phyloP scores from a whole-genome alignment of 2,888 invertebrate genomes.

The Cerastis leucographa region DNA sequence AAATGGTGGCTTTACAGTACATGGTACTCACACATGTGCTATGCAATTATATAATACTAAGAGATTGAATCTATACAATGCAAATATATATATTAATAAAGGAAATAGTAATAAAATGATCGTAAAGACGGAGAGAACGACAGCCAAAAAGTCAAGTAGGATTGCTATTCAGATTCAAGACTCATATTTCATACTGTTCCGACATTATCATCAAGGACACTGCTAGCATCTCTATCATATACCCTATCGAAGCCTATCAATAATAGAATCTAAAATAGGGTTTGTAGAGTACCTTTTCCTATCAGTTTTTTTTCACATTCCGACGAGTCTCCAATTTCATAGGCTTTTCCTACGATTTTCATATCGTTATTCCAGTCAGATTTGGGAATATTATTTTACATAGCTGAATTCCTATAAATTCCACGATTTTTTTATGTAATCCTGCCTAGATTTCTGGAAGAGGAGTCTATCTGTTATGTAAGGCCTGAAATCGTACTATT shows the following conservation, averaged over 20 bases:
- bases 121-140: too few relatives aligned
- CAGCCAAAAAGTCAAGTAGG: too few relatives aligned
- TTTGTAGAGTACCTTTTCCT: constrained; percentile 12
- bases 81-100: too few relatives aligned
- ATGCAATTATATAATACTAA: too few relatives aligned
- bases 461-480: constrained; percentile 32
- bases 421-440: constrained; percentile 34
- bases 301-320: constrained; percentile 4
- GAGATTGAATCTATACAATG: too few relatives aligned
- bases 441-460: constrained; percentile 7
- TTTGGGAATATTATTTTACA: constrained; percentile 41
- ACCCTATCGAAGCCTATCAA: constrained; percentile 5
- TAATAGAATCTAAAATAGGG: constrained; percentile 43
- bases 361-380: constrained; percentile 27
- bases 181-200: background rate
- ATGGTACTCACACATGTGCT: too few relatives aligned
- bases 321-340: constrained; percentile 15
- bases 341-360: constrained; percentile 12
- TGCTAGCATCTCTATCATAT: background rate
- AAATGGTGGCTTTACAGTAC: too few relatives aligned
- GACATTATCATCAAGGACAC: background rate
- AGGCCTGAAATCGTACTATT: constrained; percentile 23
- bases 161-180: background rate
- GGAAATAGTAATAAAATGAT: too few relatives aligned
- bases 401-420: background rate